Conservation (phyloP, 2,888 invertebrate genomes). For the Dromius quadrimaculatus region DNA sequence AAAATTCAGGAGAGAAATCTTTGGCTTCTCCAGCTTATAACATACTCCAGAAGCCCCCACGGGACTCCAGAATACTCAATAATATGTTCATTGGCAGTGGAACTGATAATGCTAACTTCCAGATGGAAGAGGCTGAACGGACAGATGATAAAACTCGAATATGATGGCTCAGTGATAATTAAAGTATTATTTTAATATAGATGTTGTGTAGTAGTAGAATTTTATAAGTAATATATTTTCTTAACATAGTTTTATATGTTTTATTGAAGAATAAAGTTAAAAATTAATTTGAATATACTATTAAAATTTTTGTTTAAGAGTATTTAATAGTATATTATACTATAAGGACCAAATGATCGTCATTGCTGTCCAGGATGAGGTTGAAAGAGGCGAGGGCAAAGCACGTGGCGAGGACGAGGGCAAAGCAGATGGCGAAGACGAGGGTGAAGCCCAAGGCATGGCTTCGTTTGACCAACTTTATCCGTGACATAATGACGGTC, state of each 20-base stretch:
- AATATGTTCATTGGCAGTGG: constrained; percentile 36
- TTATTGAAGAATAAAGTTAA: constrained; percentile 24
- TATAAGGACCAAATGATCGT: no score
- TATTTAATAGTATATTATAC: no score
- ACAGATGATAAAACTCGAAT: constrained; percentile 31
- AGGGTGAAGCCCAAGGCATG: no score
- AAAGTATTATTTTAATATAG: constrained; percentile 26
- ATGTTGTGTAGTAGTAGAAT: constrained; percentile 18
- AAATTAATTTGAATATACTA: not conserved
- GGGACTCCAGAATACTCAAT: constrained; percentile 36
- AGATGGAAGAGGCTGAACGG: constrained; percentile 27
- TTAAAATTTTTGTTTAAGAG: not conserved
- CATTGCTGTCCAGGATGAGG: no score
- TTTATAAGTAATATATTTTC: constrained; percentile 37
- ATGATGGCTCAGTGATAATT: constrained; percentile 21
- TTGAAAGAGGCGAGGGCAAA: no score
- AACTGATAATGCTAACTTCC: constrained; percentile 39
- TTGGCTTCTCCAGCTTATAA: constrained; percentile 17
- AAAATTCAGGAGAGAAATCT: constrained; percentile 12
- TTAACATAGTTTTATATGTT: constrained; percentile 47
- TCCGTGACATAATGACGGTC: no score
- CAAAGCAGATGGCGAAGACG: no score
- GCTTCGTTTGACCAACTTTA: no score
- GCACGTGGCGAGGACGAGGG: no score
- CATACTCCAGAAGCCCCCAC: constrained; percentile 35